These are phyloP conservation scores for Thalassarche chlororhynchos DNA, from an alignment of 2,113 vertebrate genomes.

Conservation along the genomic window DNA sequence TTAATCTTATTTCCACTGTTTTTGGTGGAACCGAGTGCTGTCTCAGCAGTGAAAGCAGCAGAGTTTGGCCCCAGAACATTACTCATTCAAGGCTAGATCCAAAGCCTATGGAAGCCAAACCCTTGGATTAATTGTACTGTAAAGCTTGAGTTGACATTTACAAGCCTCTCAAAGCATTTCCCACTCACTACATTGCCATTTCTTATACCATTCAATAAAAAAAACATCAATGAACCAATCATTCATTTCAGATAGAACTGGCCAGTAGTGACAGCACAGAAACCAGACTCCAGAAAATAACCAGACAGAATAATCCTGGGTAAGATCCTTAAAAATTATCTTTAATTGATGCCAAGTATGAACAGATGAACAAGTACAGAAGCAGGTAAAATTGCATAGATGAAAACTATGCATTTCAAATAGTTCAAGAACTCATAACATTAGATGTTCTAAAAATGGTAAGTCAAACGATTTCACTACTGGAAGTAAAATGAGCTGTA, in stretches of 20 bases:
- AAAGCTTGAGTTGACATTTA: background rate
- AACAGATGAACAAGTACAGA: constrained; percentile 90
- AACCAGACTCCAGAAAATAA: constrained; percentile 73
- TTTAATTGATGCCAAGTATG: constrained; percentile 90
- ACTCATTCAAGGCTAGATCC: background rate
- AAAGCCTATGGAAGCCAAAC: background rate
- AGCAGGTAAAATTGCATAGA: constrained; percentile 89
- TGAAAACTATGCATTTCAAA: constrained; percentile 89
- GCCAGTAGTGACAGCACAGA: background rate
- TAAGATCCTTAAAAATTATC: constrained; percentile 91
- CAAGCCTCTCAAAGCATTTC: background rate
- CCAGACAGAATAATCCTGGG: constrained; percentile 60
- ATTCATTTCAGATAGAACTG: background rate
- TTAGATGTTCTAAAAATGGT: constrained; percentile 65
- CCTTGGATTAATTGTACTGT: background rate
- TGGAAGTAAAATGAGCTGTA: constrained; percentile 52
- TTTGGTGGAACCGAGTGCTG: background rate
- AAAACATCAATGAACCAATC: background rate
- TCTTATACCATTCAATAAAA: background rate
- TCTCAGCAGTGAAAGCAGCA: background rate
- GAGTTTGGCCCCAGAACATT: background rate
- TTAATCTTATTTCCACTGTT: background rate
- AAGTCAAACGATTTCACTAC: constrained; percentile 57
- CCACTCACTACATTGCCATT: background rate
- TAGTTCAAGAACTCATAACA: constrained; percentile 78